These are phyloP conservation scores for Podotricha telesiphe DNA, from an alignment of 2,888 invertebrate genomes.

Conservation along the genomic window DNA sequence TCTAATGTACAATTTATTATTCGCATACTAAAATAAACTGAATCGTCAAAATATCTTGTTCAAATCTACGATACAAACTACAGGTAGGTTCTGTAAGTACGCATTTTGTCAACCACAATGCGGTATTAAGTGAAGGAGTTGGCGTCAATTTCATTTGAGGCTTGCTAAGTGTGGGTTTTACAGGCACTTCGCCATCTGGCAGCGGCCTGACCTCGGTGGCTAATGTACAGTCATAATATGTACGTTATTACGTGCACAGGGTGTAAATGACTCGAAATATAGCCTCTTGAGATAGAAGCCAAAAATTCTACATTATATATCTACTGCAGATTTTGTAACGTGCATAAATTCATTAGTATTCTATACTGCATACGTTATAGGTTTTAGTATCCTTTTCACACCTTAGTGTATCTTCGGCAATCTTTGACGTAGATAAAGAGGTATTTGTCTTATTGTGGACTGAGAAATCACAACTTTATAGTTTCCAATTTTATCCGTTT, in stretches of 20 bases:
- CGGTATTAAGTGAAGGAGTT: constrained; percentile 33
- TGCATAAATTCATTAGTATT: constrained; percentile 22
- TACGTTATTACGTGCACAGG: constrained; percentile 44
- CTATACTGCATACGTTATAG: neutral
- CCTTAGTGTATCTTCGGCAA: neutral
- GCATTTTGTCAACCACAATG: constrained; percentile 28
- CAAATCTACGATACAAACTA: constrained; percentile 4
- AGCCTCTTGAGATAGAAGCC: constrained; percentile 37
- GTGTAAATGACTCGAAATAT: constrained; percentile 44
- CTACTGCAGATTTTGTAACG: constrained; percentile 14
- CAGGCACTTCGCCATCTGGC: constrained; percentile 44
- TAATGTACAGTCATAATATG: constrained; percentile 44
- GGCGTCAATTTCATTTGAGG: constrained; percentile 41
- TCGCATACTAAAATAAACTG: neutral
- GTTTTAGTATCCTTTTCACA: neutral
- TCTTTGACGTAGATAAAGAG: neutral
- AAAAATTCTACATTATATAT: constrained; percentile 28
- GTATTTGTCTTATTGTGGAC: too few species aligned
- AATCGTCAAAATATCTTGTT: neutral
- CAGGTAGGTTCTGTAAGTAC: neutral
- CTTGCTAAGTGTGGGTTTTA: constrained; percentile 43
- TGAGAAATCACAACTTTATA: too few species aligned
- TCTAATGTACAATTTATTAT: constrained; percentile 2
- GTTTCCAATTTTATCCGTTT: too few species aligned
- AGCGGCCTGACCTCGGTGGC: constrained; percentile 40